These are phyloP conservation scores for Geodia barretti DNA, from an alignment of 37 sponge, comb jelly and placozoan species.

Conservation along the genomic window DNA sequence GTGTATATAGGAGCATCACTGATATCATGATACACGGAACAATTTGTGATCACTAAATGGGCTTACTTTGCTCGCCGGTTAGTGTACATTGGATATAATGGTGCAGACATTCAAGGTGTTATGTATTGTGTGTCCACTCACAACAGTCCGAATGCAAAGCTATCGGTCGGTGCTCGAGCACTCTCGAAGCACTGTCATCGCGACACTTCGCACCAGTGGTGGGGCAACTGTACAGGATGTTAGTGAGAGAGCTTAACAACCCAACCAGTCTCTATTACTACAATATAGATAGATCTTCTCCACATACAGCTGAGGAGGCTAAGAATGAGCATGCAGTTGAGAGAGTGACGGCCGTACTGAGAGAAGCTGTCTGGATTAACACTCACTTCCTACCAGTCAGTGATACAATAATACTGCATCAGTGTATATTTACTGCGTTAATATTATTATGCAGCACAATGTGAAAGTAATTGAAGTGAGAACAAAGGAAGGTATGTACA, in stretches of 20 bases:
- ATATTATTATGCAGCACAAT: slow-evolving; percentile 53
- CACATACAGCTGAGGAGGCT: slow-evolving; percentile 39
- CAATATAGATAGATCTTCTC: neutral
- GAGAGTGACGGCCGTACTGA: slow-evolving; percentile 34
- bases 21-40: too few species aligned
- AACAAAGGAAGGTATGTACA: slow-evolving; percentile 47
- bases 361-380: slow-evolving; percentile 75
- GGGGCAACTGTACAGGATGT: slow-evolving; percentile 78
- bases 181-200: slow-evolving; percentile 80
- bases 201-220: slow-evolving; percentile 70
- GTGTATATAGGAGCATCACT: too few species aligned
- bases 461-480: slow-evolving; percentile 69
- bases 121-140: neutral
- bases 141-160: slow-evolving; percentile 41
- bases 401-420: neutral
- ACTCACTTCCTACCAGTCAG: slow-evolving; percentile 63
- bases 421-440: neutral
- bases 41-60: too few species aligned
- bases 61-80: too few species aligned
- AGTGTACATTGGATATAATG: too few species aligned
- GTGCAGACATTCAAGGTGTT: too few species aligned
- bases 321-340: slow-evolving; percentile 75
- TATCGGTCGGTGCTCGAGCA: slow-evolving; percentile 79
- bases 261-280: neutral
- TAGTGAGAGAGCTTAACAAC: slow-evolving; percentile 1